These are phyloP conservation scores for Oncopodura yosiiana DNA, from an alignment of 1,140 invertebrate genomes.

Conservation along the genomic window DNA sequence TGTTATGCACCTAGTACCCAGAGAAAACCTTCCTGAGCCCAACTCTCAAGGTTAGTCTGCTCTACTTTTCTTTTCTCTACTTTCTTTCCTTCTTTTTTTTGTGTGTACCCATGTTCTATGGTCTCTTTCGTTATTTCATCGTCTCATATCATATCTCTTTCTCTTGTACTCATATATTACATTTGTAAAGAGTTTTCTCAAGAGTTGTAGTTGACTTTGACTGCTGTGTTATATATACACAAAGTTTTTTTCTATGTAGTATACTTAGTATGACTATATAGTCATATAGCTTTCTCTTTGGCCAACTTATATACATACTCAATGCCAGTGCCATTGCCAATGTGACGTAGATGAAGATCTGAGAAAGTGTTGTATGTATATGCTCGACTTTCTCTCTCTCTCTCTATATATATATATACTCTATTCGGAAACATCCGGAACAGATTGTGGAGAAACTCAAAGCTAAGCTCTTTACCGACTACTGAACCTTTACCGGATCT, in stretches of 20 bases:
- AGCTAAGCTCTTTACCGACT: neutral
- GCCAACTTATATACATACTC: no score
- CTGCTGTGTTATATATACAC: neutral
- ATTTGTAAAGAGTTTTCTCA: conserved; percentile 4
- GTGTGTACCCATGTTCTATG: neutral
- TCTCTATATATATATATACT: neutral
- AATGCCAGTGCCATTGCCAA: neutral
- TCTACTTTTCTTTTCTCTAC: conserved; percentile 5
- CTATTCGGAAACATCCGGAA: neutral
- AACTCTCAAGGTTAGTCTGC: conserved; percentile 79
- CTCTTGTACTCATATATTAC: neutral
- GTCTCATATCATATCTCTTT: neutral
- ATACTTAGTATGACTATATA: no score
- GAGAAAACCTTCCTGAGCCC: conserved; percentile 97
- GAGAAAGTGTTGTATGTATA: neutral
- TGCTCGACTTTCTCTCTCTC: neutral
- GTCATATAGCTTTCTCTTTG: no score
- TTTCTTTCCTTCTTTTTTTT: neutral
- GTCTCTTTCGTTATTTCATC: neutral
- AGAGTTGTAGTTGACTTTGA: conserved; percentile 13
- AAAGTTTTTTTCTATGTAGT: no score
- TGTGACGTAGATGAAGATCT: neutral
- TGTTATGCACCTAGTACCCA: conserved; percentile 98
- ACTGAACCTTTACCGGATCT: conserved; percentile 4
- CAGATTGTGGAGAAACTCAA: neutral